Evolutionary conservation across 2,888 invertebrate species (phyloP).

Genomic region (Hyposoter dolosus): DNA sequence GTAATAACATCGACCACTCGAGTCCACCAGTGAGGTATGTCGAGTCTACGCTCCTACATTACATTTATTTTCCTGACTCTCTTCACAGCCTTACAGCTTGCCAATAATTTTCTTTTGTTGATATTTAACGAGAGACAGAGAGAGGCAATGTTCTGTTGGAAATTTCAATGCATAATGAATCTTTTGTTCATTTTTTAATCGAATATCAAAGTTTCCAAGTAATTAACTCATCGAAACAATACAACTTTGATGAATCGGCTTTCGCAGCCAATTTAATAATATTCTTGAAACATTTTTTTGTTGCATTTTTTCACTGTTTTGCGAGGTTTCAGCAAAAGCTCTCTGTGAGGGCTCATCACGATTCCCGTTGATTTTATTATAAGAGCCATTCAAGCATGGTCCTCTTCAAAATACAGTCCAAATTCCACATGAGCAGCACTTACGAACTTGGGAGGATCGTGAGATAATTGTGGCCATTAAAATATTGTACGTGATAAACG

Average conservation of each 20-base stretch:
- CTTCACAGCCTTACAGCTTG: no score
- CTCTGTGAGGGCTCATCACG: neutral
- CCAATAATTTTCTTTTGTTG: no score
- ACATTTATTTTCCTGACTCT: neutral
- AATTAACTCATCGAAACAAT: neutral
- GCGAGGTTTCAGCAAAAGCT: neutral
- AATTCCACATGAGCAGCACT: neutral
- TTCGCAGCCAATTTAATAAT: neutral
- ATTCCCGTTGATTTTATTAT: neutral
- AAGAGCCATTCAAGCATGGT: neutral
- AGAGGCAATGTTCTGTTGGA: neutral
- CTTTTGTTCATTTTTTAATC: neutral
- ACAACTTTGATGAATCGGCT: neutral
- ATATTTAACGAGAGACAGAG: no score
- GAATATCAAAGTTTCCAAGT: neutral
- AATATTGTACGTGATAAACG: conserved; percentile 60
- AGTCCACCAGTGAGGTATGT: neutral
- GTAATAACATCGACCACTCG: conserved; percentile 34
- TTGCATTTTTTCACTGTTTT: neutral
- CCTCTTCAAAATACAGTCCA: neutral
- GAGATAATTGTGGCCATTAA: conserved; percentile 61
- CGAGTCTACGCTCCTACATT: neutral
- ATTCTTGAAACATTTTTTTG: neutral
- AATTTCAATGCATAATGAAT: neutral
- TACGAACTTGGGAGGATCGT: conserved; percentile 5